phyloP scores from a whole-genome alignment of 2,888 invertebrate genomes.

The Eledone cirrhosa region DNA sequence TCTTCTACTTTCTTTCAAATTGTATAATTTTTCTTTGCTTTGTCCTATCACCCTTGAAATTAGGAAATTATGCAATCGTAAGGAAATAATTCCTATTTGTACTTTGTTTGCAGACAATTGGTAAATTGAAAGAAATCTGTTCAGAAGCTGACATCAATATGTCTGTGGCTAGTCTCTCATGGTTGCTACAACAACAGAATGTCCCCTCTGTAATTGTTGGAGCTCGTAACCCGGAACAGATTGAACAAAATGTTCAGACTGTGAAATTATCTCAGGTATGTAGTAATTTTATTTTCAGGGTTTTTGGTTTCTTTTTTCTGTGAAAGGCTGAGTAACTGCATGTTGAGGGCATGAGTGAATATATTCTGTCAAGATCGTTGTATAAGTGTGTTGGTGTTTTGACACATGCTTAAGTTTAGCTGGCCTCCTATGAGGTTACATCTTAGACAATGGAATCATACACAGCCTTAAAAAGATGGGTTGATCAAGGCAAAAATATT shows the following conservation, averaged over 20 bases:
- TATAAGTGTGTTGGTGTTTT: background rate
- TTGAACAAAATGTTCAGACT: conserved; percentile 54
- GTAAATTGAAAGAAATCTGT: conserved; percentile 51
- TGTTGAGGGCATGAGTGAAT: background rate
- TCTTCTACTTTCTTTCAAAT: too few relatives aligned
- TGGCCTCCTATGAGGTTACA: too few relatives aligned
- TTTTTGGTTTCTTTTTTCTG: too few relatives aligned
- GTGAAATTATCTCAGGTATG: conserved; percentile 53
- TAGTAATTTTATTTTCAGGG: background rate
- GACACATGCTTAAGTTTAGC: too few relatives aligned
- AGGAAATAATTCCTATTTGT: background rate
- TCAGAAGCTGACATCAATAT: conserved; percentile 50
- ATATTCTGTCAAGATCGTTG: background rate
- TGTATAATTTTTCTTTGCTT: too few relatives aligned
- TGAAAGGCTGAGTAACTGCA: background rate
- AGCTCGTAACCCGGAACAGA: conserved; percentile 57
- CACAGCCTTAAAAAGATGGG: too few relatives aligned
- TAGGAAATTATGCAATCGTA: too few relatives aligned
- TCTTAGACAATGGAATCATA: too few relatives aligned
- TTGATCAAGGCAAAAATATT: too few relatives aligned
- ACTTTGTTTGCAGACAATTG: conserved; percentile 48
- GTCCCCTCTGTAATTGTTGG: conserved; percentile 57
- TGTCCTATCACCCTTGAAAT: too few relatives aligned
- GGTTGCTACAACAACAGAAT: conserved; percentile 57
- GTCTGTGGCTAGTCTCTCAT: conserved; percentile 56